Percentiles rank a stretch among this genome's conserved stretches.
phyloP scores from a whole-genome alignment of 2,797 vertebrate species.

The Gymnothorax reevesii region DNA sequence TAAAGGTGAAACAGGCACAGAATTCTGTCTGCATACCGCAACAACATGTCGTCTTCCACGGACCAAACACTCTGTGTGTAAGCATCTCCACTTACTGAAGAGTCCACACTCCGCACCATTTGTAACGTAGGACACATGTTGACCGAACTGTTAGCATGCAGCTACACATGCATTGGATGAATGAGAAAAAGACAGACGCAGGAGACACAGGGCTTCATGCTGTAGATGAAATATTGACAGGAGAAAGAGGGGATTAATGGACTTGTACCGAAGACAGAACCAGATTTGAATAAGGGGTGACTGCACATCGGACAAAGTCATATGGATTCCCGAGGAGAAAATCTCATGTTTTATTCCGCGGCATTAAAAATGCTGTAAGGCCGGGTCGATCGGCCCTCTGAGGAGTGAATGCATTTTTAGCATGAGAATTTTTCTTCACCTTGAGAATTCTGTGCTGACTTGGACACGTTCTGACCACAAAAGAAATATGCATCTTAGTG shows the following conservation, averaged over 20 bases:
- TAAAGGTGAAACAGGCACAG: not conserved
- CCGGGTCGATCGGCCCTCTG: conserved; percentile 44
- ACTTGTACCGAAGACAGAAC: conserved; percentile 32
- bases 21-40: not conserved
- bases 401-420: conserved; percentile 35
- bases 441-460: not conserved
- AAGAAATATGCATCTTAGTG: not conserved
- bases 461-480: not conserved
- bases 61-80: not conserved
- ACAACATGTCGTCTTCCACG: no score
- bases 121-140: no score
- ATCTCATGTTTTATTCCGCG: conserved; percentile 59
- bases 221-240: conserved; percentile 42
- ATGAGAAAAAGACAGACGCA: not conserved
- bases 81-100: not conserved
- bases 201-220: conserved; percentile 49
- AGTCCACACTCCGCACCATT: no score
- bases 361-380: conserved; percentile 44
- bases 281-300: conserved; percentile 66
- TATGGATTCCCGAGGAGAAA: conserved; percentile 63
- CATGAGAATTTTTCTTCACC: conserved; percentile 9
- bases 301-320: conserved; percentile 54
- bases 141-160: not conserved
- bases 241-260: conserved; percentile 56
- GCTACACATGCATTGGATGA: no score